These are phyloP conservation scores for Brachionus angularis DNA, from an alignment of 1,140 invertebrate species.

Conservation along the genomic window DNA sequence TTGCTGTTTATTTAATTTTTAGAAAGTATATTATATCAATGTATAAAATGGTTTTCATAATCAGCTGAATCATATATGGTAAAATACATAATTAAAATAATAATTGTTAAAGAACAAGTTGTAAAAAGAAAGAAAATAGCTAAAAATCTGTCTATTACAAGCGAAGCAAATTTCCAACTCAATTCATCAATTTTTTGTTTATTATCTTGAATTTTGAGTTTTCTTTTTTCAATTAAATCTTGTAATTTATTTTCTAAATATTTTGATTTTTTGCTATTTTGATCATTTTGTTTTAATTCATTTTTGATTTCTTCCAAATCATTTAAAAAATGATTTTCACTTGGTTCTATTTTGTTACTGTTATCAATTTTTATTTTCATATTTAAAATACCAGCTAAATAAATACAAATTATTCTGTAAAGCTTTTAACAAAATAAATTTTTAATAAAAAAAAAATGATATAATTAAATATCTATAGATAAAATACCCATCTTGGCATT, in stretches of 20 bases:
- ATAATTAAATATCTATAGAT: no score
- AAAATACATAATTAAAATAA: conserved; percentile 83
- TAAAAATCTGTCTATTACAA: conserved; percentile 98
- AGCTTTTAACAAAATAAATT: no score
- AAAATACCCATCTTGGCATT: conserved; percentile 97
- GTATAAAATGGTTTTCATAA: no score
- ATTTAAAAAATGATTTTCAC: not conserved
- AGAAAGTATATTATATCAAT: no score
- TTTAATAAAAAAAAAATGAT: not conserved
- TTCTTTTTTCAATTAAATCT: conserved; percentile 84
- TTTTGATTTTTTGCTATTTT: no score
- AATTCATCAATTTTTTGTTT: conserved; percentile 54
- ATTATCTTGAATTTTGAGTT: conserved; percentile 57
- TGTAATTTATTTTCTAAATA: conserved; percentile 87
- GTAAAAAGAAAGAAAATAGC: conserved; percentile 96
- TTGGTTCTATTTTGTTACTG: not conserved
- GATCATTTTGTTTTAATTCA: not conserved
- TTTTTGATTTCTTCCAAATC: not conserved
- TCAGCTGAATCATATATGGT: conserved; percentile 30
- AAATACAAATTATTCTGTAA: conserved; percentile 21
- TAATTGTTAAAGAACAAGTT: conserved; percentile 72
- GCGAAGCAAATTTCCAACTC: conserved; percentile 99
- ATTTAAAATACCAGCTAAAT: conserved; percentile 58
- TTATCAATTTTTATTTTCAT: conserved; percentile 24
- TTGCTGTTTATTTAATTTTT: no score